phyloP scores from a whole-genome alignment of 1,140 invertebrate species.

The Lepidurus packardi region DNA sequence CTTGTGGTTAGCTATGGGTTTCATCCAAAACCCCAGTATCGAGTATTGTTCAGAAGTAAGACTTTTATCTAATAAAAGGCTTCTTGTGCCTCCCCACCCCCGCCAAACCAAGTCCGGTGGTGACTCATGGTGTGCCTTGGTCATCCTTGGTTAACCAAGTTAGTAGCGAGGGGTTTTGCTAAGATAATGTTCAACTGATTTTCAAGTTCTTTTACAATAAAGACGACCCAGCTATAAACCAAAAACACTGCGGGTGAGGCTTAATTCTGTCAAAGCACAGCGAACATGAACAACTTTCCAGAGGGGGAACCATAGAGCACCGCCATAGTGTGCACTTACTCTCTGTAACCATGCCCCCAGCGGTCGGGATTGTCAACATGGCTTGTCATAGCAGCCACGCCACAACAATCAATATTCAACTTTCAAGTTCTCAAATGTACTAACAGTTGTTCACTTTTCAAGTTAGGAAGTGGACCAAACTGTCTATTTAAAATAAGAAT shows the following conservation, averaged over 20 bases:
- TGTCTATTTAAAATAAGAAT: not conserved
- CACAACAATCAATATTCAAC: constrained; percentile 19
- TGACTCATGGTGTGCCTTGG: not conserved
- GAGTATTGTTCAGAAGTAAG: not conserved
- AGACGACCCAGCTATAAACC: not conserved
- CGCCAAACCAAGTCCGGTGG: not conserved
- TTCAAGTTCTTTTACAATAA: not conserved
- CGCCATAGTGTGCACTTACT: not conserved
- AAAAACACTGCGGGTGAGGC: not conserved
- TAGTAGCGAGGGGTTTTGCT: constrained; percentile 8
- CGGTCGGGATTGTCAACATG: not conserved
- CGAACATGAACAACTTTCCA: not conserved
- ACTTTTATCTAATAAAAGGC: not conserved
- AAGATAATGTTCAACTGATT: not conserved
- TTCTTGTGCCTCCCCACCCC: not conserved
- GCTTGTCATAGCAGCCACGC: not conserved
- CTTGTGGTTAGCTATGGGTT: not conserved
- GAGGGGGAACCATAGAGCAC: not conserved
- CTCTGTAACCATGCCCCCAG: not conserved
- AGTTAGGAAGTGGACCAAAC: not conserved
- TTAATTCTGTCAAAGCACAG: not conserved
- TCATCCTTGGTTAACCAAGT: constrained; percentile 21
- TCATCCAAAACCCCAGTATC: not conserved
- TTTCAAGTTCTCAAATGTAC: not conserved
- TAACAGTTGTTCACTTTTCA: not conserved